Base-by-base conservation (phyloP, 2,888 invertebrate species). In the Morpho helenor region DNA sequence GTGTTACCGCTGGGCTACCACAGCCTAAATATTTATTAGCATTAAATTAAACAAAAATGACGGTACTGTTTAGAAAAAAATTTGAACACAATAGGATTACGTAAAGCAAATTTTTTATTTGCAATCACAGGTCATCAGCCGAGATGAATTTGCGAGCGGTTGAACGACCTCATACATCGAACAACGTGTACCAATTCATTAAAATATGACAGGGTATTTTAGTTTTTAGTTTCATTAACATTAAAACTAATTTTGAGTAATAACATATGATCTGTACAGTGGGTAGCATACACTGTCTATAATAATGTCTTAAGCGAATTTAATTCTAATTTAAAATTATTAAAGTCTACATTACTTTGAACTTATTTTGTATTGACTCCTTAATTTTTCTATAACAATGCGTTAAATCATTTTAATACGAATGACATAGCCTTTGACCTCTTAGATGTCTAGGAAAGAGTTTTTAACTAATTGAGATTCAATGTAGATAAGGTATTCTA, bases 41-140 rank as follows among this genome's bases (percentile, higher is more conserved):
- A 31, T 31, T 31, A 31, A 31, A 31, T 31, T 3, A 31, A 31
- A 31, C 31, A 31, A 31, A 23, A 31, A 31, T 31, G 31, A 31
- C 31, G n/a, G 50, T 23, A 42, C 22, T 6, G 39, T 45, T 31
- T 44, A 52, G 6, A 52, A 52, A 52, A 52, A 44, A 52, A 16
- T 16, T 16, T 16, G 16, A 16, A 44, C 44, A 44, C 52, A 52
- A 45, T 52, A 44, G 8, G 8, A 52, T 52, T 52, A 45, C 52
- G 52, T 52, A 52, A 52, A 52, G 31, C 52, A 16, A 51, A 43
- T 51, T 42, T 51, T 52, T 52, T 52, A 52, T 52, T 52, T 45
- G 52, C 52, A 45, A 52, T 52, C 31, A 52, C 44, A 52, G 52
- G 44, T 52, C 52, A 44, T 52, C 44, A 52, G n/a, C 52, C 52